phyloP scores from a whole-genome alignment of 2,888 invertebrate genomes.

The Choristoneura rosaceana region DNA sequence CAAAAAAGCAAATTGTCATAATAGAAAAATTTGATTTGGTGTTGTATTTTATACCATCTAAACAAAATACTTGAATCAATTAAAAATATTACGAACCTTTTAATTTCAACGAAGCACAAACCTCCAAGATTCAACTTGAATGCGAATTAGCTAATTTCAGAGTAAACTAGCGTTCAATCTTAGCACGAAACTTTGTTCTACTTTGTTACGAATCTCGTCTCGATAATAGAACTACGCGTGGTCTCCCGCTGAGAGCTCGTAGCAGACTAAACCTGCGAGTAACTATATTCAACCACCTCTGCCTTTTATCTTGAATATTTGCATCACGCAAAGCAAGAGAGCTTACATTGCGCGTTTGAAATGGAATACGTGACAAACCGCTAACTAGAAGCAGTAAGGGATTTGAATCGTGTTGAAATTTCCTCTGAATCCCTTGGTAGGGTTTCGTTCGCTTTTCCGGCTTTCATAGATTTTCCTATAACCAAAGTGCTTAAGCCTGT shows the following conservation, averaged over 20 bases:
- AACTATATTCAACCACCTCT: slow-evolving; percentile 26
- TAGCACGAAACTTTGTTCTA: slow-evolving; percentile 65
- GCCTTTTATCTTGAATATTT: background rate
- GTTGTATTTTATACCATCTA: too few relatives aligned
- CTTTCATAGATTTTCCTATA: slow-evolving; percentile 55
- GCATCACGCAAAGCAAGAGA: background rate
- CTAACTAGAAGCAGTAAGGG: slow-evolving; percentile 48
- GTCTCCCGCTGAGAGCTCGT: slow-evolving; percentile 48
- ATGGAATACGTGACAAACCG: background rate
- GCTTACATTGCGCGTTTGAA: slow-evolving; percentile 53
- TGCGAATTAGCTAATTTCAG: slow-evolving; percentile 45
- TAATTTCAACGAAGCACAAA: slow-evolving; percentile 48
- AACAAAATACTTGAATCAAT: background rate
- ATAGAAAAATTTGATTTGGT: too few relatives aligned
- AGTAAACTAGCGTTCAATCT: slow-evolving; percentile 56
- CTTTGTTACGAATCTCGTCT: slow-evolving; percentile 51
- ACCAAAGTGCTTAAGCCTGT: slow-evolving; percentile 64
- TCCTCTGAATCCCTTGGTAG: slow-evolving; percentile 6
- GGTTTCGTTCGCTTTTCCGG: slow-evolving; percentile 48
- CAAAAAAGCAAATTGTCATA: too few relatives aligned
- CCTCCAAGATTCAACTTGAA: slow-evolving; percentile 20
- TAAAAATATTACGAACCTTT: slow-evolving; percentile 41
- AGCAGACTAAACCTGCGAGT: slow-evolving; percentile 55
- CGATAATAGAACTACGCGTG: slow-evolving; percentile 51
- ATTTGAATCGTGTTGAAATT: slow-evolving; percentile 15